Evolutionary conservation across 1,140 invertebrate species (phyloP).

Genomic region (Lysiphlebus fabarum): DNA sequence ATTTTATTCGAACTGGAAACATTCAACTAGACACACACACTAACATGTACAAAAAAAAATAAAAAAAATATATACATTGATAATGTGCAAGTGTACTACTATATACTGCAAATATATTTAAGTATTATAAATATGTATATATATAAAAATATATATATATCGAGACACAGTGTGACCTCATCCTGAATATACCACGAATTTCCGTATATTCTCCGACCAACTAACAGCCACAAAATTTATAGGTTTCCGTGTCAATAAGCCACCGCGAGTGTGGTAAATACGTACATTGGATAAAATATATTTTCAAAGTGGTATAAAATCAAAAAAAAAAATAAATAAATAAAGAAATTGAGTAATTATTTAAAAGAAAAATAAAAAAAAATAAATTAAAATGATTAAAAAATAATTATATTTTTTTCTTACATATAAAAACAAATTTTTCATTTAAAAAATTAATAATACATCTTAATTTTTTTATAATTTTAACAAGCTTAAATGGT

Average conservation of each 20-base stretch:
- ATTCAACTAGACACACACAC: not conserved
- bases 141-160: not conserved
- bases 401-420: too few species aligned
- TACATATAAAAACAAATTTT: too few species aligned
- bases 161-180: conserved; percentile 6
- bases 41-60: conserved; percentile 2
- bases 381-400: not conserved
- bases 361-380: not conserved
- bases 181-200: not conserved
- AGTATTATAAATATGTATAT: too few species aligned
- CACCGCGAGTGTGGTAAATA: conserved; percentile 28
- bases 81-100: too few species aligned
- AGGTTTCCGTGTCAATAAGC: conserved; percentile 38
- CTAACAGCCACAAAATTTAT: conserved; percentile 31
- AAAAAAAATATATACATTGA: not conserved
- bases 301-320: too few species aligned
- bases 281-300: conserved; percentile 20
- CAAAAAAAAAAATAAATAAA: too few species aligned
- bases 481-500: too few species aligned
- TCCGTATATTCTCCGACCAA: not conserved
- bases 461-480: too few species aligned
- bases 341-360: not conserved
- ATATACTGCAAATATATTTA: too few species aligned
- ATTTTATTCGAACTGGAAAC: conserved; percentile 15
- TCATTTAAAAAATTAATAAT: too few species aligned